Percentiles rank a stretch among this genome's conserved stretches.
Conservation (phyloP, 2,888 invertebrate genomes). For the Habroteleia sp. region DNA sequence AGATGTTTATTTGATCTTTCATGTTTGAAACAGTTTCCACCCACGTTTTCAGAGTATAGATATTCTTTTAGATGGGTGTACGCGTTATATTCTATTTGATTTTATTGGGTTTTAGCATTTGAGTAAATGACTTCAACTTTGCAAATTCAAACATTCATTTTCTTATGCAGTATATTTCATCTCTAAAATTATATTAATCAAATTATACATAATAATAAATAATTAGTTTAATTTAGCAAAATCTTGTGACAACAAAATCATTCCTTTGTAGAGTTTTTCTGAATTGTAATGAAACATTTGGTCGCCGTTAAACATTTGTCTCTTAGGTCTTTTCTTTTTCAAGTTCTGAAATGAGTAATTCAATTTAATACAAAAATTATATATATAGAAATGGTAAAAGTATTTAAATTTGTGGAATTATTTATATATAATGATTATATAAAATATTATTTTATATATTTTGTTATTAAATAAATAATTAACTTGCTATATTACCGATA, state of each 20-base stretch:
- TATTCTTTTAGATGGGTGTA: constrained; percentile 74
- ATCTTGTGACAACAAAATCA: constrained; percentile 75
- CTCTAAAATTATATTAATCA: too few relatives aligned
- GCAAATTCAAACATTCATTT: too few relatives aligned
- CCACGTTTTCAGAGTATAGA: constrained; percentile 74
- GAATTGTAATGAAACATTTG: constrained; percentile 71
- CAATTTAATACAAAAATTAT: too few relatives aligned
- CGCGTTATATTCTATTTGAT: constrained; percentile 77
- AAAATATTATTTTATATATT: too few relatives aligned
- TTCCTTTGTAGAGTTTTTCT: constrained; percentile 75
- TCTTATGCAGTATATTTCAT: too few relatives aligned
- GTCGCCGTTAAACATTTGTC: constrained; percentile 67
- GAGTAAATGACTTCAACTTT: constrained; percentile 18
- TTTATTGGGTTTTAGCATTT: constrained; percentile 78
- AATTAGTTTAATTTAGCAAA: constrained; percentile 66
- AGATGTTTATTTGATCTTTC: constrained; percentile 78
- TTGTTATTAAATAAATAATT: too few relatives aligned
- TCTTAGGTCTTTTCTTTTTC: constrained; percentile 72
- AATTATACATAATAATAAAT: too few relatives aligned
- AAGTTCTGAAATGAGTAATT: constrained; percentile 69
- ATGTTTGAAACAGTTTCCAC: constrained; percentile 71
- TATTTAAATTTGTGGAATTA: too few relatives aligned
- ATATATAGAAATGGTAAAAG: too few relatives aligned
- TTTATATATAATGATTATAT: too few relatives aligned
- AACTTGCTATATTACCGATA: constrained; percentile 73